Evolutionary conservation across 2,888 invertebrate species (phyloP), one percentile per base, ranked within the genome.

Genomic region (Euplagia quadripunctaria): DNA sequence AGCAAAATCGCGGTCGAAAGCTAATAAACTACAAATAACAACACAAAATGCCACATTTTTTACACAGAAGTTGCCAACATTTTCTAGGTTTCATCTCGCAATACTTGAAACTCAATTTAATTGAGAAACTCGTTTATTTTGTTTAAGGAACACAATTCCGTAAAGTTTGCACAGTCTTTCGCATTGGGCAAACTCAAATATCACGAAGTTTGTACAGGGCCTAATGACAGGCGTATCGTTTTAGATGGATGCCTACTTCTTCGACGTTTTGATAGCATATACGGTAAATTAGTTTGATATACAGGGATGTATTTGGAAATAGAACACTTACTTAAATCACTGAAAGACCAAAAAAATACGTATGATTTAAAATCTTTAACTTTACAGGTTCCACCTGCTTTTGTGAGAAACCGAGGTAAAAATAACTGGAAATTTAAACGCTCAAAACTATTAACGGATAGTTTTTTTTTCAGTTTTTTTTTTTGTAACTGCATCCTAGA

Each of bases 71-170:
- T 31, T 70, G 12, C 7, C 7, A 70, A 46, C 72, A 74, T 72
- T 80, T 80, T 79, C 64, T 75, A 81, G 81, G 72, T 76, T 83
- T 74, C 70, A 66, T 67, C 64, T 69, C 68, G 43, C 72, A 81
- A 73, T 83, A 74, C 76, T 79, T 81, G 17, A 52, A 71, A 79
- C 71, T 76, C 41, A 63, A 70, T 71, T 75, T 72, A 70, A 79
- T 83, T 81, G 43, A 71, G 72, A 73, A 81, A 83, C 72, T 83
- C 68, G 55, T 82, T 82, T 79, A 83, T 74, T 79, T 83, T 81
- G 80, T 82, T 83, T 76, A 77, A 71, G 68, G 58, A 51, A 51
- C 61, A 72, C 65, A 67, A 49, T 82, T 70, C 71, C 74, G 64
- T 74, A 72, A 84, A 82, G 73, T 84, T 82, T 72, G 73, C 78